A percentile compares a stretch with the other conserved stretches of the same genome.
phyloP scores from a whole-genome alignment of 2,113 vertebrate genomes.

The Psettodes erumei region DNA sequence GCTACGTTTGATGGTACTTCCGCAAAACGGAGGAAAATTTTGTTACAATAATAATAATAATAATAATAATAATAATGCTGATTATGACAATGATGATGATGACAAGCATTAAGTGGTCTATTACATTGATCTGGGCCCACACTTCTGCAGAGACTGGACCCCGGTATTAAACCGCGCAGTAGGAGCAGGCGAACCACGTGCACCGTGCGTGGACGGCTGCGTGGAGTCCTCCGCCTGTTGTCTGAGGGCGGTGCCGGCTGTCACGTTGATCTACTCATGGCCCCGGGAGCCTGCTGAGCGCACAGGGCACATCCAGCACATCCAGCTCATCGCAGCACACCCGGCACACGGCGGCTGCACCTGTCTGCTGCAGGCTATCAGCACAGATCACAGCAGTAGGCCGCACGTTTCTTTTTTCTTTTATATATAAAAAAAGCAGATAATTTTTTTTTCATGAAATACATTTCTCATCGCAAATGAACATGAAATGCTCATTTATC shows the following conservation, averaged over 20 bases:
- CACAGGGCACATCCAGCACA: conserved; percentile 35
- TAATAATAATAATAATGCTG: neutral
- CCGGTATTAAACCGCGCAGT: neutral
- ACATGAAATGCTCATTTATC: too few relatives aligned
- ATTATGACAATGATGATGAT: neutral
- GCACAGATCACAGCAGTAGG: neutral
- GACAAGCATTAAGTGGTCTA: neutral
- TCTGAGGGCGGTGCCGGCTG: conserved; percentile 60
- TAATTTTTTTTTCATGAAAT: neutral
- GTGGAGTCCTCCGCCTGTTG: conserved; percentile 42
- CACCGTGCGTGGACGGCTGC: conserved; percentile 24
- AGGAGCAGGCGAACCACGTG: conserved; percentile 53
- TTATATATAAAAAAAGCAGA: too few relatives aligned
- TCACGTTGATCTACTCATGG: conserved; percentile 85
- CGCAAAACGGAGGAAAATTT: too few relatives aligned
- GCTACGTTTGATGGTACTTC: too few relatives aligned
- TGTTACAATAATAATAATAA: neutral
- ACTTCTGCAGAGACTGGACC: conserved; percentile 4
- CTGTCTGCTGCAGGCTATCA: conserved; percentile 38
- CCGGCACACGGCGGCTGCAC: conserved; percentile 56
- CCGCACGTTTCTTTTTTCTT: too few relatives aligned
- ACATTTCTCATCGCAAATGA: neutral
- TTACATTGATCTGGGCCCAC: neutral
- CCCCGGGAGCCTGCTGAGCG: conserved; percentile 50
- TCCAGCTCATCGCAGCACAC: conserved; percentile 38